These are phyloP conservation scores for Dasysyrphus tricinctus DNA, from an alignment of 2,888 invertebrate genomes.

Conservation along the genomic window DNA sequence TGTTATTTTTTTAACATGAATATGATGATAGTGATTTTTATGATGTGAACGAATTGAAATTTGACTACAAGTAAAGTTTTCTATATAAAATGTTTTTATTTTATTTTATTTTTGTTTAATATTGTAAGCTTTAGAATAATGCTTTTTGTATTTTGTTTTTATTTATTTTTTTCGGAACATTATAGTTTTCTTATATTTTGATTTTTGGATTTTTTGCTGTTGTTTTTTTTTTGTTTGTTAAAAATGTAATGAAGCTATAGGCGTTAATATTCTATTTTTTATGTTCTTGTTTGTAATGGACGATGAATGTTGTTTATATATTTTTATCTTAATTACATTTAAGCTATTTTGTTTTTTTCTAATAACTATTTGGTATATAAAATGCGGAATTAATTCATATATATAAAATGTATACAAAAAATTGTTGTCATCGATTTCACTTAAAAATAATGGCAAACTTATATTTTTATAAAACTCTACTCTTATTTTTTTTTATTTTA, in stretches of 20 bases:
- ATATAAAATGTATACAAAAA: conserved; percentile 70
- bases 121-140: conserved; percentile 63
- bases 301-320: conserved; percentile 58
- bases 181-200: conserved; percentile 55
- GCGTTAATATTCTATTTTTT: conserved; percentile 49
- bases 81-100: conserved; percentile 37
- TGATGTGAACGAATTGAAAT: conserved; percentile 49
- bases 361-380: conserved; percentile 61
- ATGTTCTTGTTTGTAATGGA: conserved; percentile 43
- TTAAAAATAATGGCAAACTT: conserved; percentile 47
- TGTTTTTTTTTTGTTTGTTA: conserved; percentile 31
- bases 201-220: conserved; percentile 46
- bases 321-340: conserved; percentile 46
- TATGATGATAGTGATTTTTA: conserved; percentile 42
- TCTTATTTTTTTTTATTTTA: background rate
- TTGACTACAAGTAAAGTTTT: conserved; percentile 46
- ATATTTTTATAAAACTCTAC: conserved; percentile 25
- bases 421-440: conserved; percentile 68
- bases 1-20: conserved; percentile 34
- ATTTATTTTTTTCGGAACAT: conserved; percentile 57
- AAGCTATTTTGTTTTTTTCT: conserved; percentile 32
- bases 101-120: conserved; percentile 38
- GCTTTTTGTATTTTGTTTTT: conserved; percentile 45
- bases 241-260: conserved; percentile 61
- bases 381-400: conserved; percentile 60